These are phyloP conservation scores for Avahi laniger DNA, from an alignment of 2,797 vertebrate species.

Conservation along the genomic window DNA sequence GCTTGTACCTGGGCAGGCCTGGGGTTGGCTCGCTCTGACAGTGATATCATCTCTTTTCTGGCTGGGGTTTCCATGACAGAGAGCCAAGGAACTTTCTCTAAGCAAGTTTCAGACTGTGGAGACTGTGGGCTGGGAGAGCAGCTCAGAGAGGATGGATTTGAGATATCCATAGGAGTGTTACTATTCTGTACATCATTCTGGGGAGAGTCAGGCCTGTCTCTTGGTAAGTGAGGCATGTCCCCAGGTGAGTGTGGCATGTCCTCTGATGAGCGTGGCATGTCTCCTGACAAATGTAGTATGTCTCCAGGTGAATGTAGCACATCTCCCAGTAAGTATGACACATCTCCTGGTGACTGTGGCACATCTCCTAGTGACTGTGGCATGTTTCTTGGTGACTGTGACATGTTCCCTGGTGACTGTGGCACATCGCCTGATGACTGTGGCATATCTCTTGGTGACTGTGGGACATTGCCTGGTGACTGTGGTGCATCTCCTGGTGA, in stretches of 20 bases:
- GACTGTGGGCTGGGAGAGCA: background rate
- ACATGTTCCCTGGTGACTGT: background rate
- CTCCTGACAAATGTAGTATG: accelerated
- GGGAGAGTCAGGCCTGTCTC: background rate
- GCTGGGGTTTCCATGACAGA: slow-evolving; percentile 33
- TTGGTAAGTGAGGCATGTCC: background rate
- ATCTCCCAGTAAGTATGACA: background rate
- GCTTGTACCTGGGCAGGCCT: background rate
- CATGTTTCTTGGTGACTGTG: background rate
- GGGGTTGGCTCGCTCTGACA: background rate
- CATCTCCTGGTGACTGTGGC: background rate
- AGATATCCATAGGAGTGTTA: slow-evolving; percentile 49
- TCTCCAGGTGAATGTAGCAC: background rate
- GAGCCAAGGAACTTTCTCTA: slow-evolving; percentile 59
- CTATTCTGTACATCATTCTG: background rate
- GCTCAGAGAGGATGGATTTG: background rate
- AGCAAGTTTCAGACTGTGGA: background rate
- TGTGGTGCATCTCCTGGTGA: background rate
- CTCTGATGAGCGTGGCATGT: background rate
- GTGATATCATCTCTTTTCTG: background rate
- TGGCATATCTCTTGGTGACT: background rate
- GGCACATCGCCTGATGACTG: accelerated
- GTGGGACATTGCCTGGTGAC: background rate
- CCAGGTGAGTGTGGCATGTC: background rate
- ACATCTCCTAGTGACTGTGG: background rate